phyloP scores from a whole-genome alignment of 2,888 invertebrate species.

The Ecdyonurus torrentis region DNA sequence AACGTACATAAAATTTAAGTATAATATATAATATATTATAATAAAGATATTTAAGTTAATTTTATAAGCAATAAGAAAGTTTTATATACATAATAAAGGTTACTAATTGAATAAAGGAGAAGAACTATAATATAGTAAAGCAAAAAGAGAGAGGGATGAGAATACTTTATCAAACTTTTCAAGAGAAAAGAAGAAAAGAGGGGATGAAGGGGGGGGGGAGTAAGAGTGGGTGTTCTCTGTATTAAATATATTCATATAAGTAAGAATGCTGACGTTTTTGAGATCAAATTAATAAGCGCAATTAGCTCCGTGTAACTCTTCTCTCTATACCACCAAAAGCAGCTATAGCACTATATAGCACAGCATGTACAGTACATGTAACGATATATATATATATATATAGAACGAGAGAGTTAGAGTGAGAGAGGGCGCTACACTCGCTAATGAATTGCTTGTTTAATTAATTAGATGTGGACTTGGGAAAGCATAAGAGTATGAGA shows the following conservation, averaged over 20 bases:
- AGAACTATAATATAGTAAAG: background rate
- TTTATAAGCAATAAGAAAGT: background rate
- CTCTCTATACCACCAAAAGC: background rate
- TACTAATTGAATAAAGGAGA: conserved; percentile 1
- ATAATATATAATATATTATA: no score
- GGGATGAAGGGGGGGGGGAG: background rate
- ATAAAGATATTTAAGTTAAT: no score
- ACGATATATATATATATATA: no score
- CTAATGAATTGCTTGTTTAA: conserved; percentile 63
- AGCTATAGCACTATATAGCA: no score
- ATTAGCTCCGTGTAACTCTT: background rate
- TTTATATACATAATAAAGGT: background rate
- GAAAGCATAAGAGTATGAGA: no score
- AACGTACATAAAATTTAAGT: no score
- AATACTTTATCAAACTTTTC: background rate
- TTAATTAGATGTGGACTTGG: conserved; percentile 38
- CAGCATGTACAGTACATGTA: no score
- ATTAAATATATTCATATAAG: background rate
- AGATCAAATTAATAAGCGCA: background rate
- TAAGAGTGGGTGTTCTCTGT: background rate
- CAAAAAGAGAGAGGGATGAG: background rate
- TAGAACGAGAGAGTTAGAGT: background rate
- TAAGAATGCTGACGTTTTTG: background rate
- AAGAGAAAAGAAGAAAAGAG: background rate
- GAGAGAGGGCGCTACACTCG: conserved; percentile 13